Conservation (phyloP, 1,140 invertebrate genomes). For the Melanaphis sacchari region DNA sequence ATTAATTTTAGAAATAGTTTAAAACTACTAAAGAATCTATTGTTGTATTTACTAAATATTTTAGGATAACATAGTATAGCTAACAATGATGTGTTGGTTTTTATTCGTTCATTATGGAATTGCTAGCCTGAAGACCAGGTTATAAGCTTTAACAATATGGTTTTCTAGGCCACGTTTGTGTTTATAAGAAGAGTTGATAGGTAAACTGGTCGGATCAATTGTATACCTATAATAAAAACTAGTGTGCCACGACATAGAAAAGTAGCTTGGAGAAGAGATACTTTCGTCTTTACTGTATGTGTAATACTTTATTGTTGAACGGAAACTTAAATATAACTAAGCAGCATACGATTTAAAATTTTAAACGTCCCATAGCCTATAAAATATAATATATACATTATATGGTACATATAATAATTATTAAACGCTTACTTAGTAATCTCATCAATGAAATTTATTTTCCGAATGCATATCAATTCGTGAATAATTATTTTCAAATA, state of each 20-base stretch:
- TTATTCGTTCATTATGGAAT: neutral
- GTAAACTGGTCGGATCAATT: slow-evolving; percentile 26
- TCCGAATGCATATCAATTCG: neutral
- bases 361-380: neutral
- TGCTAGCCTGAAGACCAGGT: neutral
- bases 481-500: neutral
- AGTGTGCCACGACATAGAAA: slow-evolving; percentile 41
- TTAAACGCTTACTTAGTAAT: neutral
- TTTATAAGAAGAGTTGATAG: slow-evolving; percentile 13
- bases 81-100: neutral
- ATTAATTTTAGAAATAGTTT: neutral
- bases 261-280: neutral
- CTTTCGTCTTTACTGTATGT: neutral
- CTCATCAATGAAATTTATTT: neutral
- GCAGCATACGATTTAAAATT: neutral
- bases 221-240: slow-evolving; percentile 50
- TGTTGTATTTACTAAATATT: neutral
- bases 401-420: neutral
- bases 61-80: neutral
- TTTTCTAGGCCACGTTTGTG: slow-evolving; percentile 38
- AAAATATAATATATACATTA: neutral
- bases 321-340: neutral
- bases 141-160: slow-evolving; percentile 28
- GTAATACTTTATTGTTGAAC: neutral
- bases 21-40: neutral